phyloP scores from a whole-genome alignment of 2,888 invertebrate genomes.

The Bellardia pandia region DNA sequence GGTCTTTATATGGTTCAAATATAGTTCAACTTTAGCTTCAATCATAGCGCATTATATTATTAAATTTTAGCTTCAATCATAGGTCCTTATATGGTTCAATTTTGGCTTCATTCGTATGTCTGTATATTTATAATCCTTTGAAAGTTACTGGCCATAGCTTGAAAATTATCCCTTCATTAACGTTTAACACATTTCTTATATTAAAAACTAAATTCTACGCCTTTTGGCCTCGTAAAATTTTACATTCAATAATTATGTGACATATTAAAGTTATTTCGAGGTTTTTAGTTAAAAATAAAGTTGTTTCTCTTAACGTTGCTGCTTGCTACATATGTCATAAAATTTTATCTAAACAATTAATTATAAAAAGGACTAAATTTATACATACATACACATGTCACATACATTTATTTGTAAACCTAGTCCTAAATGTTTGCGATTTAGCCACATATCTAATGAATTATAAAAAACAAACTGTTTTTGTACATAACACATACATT shows the following conservation, averaged over 20 bases:
- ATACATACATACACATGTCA: constrained; percentile 4
- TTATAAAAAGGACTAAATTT: constrained; percentile 14
- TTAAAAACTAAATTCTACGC: not conserved
- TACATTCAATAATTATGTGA: not conserved
- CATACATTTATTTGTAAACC: too few relatives aligned
- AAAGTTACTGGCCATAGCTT: too few relatives aligned
- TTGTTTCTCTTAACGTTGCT: not conserved
- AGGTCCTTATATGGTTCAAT: too few relatives aligned
- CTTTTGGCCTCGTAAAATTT: not conserved
- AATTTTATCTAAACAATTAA: constrained; percentile 33
- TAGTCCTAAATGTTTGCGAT: not conserved
- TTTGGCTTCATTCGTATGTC: too few relatives aligned
- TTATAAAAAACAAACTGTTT: not conserved
- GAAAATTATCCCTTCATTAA: too few relatives aligned
- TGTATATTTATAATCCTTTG: too few relatives aligned
- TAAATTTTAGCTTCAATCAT: too few relatives aligned
- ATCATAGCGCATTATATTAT: too few relatives aligned
- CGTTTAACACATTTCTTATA: too few relatives aligned
- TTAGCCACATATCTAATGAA: not conserved
- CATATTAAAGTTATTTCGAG: too few relatives aligned
- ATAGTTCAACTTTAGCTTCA: too few relatives aligned
- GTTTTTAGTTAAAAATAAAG: not conserved
- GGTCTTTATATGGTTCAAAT: too few relatives aligned
- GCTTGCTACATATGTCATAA: constrained; percentile 7
- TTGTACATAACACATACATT: not conserved